Evolutionary conservation across 2,113 vertebrate species (phyloP), one percentile per base, ranked within the genome.

Genomic region (Myotis lucifugus): DNA sequence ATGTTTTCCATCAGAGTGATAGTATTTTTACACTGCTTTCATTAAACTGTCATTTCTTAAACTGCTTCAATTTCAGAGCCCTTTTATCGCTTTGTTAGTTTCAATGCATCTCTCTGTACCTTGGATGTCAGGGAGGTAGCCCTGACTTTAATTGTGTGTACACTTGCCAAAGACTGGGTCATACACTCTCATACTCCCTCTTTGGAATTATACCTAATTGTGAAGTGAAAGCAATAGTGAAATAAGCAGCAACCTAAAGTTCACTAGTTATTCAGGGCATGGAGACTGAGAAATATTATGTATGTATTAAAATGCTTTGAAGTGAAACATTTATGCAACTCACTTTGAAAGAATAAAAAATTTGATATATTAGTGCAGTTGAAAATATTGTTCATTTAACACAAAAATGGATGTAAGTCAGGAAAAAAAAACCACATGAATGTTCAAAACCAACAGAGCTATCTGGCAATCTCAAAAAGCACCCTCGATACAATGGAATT

Each of bases 41-140:
- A 98, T 98, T 98, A 98, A 98, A 96, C 97, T 98, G 98, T 98
- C 97, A 97, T 98, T 98, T 98, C 64, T 92, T 95, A 98, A 98
- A 97, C 89, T 97, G 85, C 92, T 97, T 98, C 97, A 93, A 96
- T 97, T 98, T 96, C 96, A 97, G 34, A 61, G 48, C n/a, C 84
- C 98, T 98, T 98, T 95, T 97, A 96, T 94, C 96, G 90, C 88
- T 97, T 98, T 97, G 94, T 98, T 98, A 97, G 93, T 97, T 98
- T 98, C 97, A 98, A 97, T 96, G 92, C 96, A 95, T 98, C 19
- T 94, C n/a, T 97, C 78, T 88, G 76, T 95, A 94, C 56, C 56
- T 94, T 91, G 50, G 88, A 92, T 96, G 97, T 97, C 96, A 97
- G 85, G 50, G 66, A 97, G 54, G 72, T 95, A 96, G 73, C 50